phyloP scores from a whole-genome alignment of 2,113 vertebrate genomes.

The Xenopus tropicalis region DNA sequence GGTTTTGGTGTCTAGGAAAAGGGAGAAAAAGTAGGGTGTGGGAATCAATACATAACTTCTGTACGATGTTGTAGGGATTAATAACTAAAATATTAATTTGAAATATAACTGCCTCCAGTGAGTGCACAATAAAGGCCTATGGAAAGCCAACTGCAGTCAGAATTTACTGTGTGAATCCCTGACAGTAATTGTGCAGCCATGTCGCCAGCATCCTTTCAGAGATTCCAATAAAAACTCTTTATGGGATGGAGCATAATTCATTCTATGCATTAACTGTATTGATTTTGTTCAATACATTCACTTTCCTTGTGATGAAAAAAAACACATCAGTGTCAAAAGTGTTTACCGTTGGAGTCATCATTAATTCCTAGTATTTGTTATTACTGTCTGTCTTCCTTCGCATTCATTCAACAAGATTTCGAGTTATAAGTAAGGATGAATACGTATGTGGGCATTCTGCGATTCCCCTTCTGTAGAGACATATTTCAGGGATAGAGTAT shows the following conservation, averaged over 20 bases:
- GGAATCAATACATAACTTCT: not conserved
- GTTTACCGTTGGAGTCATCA: not conserved
- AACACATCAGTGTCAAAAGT: not conserved
- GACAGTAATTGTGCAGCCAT: not conserved
- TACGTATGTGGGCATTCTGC: too few relatives aligned
- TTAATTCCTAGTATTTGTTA: not conserved
- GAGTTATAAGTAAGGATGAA: too few relatives aligned
- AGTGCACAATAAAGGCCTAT: too few relatives aligned
- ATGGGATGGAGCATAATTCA: not conserved
- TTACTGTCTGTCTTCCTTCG: not conserved
- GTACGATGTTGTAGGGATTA: too few relatives aligned
- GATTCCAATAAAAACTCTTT: not conserved
- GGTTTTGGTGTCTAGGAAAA: too few relatives aligned
- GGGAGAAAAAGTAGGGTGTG: too few relatives aligned
- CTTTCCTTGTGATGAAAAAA: not conserved
- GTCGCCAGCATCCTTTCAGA: not conserved
- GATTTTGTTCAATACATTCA: constrained; percentile 5
- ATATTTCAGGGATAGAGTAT: too few relatives aligned
- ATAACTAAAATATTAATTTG: too few relatives aligned
- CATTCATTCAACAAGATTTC: too few relatives aligned
- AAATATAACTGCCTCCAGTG: too few relatives aligned
- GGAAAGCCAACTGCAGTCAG: not conserved
- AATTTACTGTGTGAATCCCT: not conserved
- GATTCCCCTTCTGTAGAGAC: too few relatives aligned
- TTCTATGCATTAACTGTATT: constrained; percentile 4